Evolutionary conservation across 2,888 invertebrate genomes (phyloP).

Genomic region (Xestia c-nigrum): DNA sequence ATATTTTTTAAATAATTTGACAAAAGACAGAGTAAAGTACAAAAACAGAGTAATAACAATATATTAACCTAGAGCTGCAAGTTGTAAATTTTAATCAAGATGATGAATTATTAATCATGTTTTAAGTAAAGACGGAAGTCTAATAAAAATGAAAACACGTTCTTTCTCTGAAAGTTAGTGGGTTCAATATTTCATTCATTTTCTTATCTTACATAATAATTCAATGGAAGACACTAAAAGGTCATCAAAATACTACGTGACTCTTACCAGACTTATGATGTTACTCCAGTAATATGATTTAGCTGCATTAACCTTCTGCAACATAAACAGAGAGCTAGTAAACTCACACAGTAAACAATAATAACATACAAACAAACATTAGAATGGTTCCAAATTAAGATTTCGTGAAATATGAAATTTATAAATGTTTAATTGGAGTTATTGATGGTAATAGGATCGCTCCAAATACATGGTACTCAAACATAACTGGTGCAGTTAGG

Average conservation of each 20-base stretch:
- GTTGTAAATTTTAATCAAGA: slow-evolving; percentile 7
- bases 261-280: background rate
- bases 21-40: background rate
- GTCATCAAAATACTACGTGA: slow-evolving; percentile 44
- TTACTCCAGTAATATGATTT: slow-evolving; percentile 12
- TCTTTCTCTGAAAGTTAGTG: slow-evolving; percentile 12
- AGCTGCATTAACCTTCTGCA: background rate
- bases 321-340: background rate
- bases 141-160: slow-evolving; percentile 36
- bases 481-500: background rate
- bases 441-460: background rate
- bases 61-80: background rate
- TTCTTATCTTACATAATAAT: slow-evolving; percentile 23
- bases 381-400: background rate
- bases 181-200: slow-evolving; percentile 35
- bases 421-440: too few relatives aligned
- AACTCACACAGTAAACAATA: background rate
- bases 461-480: background rate
- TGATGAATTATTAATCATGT: slow-evolving; percentile 1
- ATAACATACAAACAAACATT: background rate
- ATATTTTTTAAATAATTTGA: background rate
- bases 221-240: slow-evolving; percentile 29
- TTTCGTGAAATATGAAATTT: background rate
- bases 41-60: too few relatives aligned
- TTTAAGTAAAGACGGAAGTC: background rate